Conservation (phyloP, 2,113 vertebrate species). For the Pelecanus crispus region DNA sequence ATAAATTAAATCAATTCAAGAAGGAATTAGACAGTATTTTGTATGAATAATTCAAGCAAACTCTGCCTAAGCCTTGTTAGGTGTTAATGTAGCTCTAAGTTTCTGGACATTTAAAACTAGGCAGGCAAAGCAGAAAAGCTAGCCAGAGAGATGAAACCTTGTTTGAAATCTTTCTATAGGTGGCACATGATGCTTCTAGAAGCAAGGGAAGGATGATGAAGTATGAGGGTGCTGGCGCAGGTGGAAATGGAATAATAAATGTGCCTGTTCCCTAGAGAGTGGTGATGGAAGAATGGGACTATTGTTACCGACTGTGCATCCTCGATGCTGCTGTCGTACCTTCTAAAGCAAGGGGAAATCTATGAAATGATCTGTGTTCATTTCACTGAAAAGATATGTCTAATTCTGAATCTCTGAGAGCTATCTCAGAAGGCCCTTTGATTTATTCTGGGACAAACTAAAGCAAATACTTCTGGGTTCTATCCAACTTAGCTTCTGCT, state of each 20-base stretch:
- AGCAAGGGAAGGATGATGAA: neutral
- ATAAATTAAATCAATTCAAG: slow-evolving; percentile 43
- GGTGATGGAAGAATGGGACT: neutral
- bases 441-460: slow-evolving; percentile 3
- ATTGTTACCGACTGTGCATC: neutral
- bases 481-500: neutral
- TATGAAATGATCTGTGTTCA: neutral
- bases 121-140: slow-evolving; percentile 9
- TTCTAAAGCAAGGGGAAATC: neutral
- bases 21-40: slow-evolving; percentile 32
- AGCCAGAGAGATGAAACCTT: neutral
- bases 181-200: neutral
- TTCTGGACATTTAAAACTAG: neutral
- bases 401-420: neutral
- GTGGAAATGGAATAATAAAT: slow-evolving; percentile 4
- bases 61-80: neutral
- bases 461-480: neutral
- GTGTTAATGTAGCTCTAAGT: neutral
- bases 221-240: neutral
- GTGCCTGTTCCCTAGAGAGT: neutral
- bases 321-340: fast-evolving
- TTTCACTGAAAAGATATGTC: neutral
- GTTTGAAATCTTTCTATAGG: neutral
- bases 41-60: slow-evolving; percentile 36
- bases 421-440: neutral